These are phyloP conservation scores for Arenaria interpres DNA, from an alignment of 2,113 vertebrate genomes.

Conservation along the genomic window DNA sequence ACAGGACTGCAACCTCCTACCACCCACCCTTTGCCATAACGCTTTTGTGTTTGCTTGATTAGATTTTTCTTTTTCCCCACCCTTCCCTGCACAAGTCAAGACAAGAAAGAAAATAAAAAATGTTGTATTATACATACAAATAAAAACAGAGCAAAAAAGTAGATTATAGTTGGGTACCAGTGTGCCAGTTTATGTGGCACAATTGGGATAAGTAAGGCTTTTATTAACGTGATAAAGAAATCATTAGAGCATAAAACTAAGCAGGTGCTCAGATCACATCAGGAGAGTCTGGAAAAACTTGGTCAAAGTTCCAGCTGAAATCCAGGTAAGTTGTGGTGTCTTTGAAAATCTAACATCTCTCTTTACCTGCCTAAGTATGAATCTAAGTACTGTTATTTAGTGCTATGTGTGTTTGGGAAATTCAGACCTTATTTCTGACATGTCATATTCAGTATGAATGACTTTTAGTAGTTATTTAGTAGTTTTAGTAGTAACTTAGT, in stretches of 20 bases:
- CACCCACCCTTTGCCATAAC: background rate
- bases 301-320: background rate
- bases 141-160: background rate
- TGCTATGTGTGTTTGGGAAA: background rate
- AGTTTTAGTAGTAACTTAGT: background rate
- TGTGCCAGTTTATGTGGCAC: rapidly evolving
- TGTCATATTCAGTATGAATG: background rate
- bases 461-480: background rate
- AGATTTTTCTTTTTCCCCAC: background rate
- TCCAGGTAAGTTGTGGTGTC: background rate
- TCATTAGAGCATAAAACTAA: background rate
- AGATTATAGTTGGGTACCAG: background rate
- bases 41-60: background rate
- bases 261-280: background rate
- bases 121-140: background rate
- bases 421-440: background rate
- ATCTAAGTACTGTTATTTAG: background rate
- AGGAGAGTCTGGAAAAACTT: background rate
- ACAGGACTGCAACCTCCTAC: background rate
- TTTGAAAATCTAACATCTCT: background rate
- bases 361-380: background rate
- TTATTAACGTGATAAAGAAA: background rate
- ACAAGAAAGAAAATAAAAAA: background rate
- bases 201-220: background rate
- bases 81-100: background rate